Percentiles rank a stretch among this genome's conserved stretches.
These are phyloP conservation scores for Yponomeuta malinellus DNA, from an alignment of 2,888 invertebrate genomes.

Conservation along the genomic window DNA sequence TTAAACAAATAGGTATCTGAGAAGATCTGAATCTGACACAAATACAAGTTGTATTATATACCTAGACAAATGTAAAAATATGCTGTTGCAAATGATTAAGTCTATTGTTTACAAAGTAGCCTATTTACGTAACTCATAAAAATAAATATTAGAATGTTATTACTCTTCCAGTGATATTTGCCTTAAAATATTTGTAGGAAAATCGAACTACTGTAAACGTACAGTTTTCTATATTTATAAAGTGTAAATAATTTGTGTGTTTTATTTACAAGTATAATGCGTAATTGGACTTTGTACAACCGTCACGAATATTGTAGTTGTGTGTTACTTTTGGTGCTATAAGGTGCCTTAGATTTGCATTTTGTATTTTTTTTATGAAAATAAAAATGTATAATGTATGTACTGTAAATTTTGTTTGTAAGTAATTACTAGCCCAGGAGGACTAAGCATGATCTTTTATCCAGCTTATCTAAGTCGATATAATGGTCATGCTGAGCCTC, in stretches of 20 bases:
- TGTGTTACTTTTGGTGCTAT: constrained; percentile 2
- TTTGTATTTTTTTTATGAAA: background rate
- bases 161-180: background rate
- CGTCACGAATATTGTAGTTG: background rate
- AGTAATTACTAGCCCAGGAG: no score
- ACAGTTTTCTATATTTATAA: no score
- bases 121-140: no score
- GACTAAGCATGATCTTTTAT: no score
- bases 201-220: no score
- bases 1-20: background rate
- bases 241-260: no score
- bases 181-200: background rate
- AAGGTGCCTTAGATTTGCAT: constrained; percentile 1
- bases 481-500: no score
- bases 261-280: background rate
- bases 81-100: no score
- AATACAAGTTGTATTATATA: background rate
- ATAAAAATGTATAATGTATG: background rate
- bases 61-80: background rate
- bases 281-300: no score
- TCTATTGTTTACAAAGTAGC: no score
- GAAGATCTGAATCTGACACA: background rate
- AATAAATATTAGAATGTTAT: background rate
- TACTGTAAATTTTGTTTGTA: background rate
- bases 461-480: no score